These are phyloP conservation scores for Chaenocephalus aceratus DNA, from an alignment of 2,113 vertebrate genomes.

Conservation along the genomic window DNA sequence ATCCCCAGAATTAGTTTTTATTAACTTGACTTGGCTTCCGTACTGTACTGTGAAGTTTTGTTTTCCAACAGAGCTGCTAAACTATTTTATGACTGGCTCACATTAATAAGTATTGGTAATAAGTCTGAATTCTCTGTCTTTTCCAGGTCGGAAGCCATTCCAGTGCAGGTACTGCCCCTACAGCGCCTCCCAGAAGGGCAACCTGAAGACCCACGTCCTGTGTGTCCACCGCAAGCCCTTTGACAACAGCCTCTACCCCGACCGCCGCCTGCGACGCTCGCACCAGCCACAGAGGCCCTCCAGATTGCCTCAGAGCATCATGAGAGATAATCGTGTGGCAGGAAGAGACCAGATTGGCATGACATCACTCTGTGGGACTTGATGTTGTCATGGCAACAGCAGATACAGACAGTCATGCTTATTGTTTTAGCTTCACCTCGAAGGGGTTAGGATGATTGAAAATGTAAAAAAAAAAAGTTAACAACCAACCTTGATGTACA, in stretches of 20 bases:
- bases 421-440: slow-evolving; percentile 68
- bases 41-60: neutral
- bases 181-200: slow-evolving; percentile 97
- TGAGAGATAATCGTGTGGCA: slow-evolving; percentile 47
- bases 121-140: neutral
- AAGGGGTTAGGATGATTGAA: slow-evolving; percentile 63
- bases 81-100: neutral
- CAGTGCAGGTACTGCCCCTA: slow-evolving; percentile 95
- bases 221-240: slow-evolving; percentile 97
- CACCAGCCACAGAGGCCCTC: slow-evolving; percentile 74
- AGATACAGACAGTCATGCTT: slow-evolving; percentile 63
- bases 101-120: neutral
- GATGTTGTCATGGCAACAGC: slow-evolving; percentile 74
- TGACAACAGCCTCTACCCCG: slow-evolving; percentile 96
- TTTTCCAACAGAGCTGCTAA: neutral
- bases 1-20: too few relatives aligned
- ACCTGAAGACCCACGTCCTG: slow-evolving; percentile 96
- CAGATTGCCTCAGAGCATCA: slow-evolving; percentile 58
- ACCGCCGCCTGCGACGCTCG: slow-evolving; percentile 94
- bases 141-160: slow-evolving; percentile 91
- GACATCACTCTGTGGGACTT: slow-evolving; percentile 78
- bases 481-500: slow-evolving; percentile 76
- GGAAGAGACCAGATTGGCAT: slow-evolving; percentile 62
- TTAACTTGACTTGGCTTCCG: too few relatives aligned
- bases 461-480: slow-evolving; percentile 61